Evolutionary conservation across 2,113 vertebrate genomes (phyloP).

Genomic region (Chelonoidis abingdonii): DNA sequence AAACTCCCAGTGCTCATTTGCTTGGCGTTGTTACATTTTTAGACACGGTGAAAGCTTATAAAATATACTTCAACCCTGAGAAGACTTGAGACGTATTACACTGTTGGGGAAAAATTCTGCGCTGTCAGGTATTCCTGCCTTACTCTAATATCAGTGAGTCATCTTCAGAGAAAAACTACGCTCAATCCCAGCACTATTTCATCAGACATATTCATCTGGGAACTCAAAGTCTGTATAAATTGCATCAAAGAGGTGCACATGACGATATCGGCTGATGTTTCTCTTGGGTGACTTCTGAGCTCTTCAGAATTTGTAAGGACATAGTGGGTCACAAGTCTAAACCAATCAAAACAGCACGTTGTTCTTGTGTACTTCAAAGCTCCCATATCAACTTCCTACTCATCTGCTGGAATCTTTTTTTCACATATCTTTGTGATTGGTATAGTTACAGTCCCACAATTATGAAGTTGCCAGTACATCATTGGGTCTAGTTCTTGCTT

Average conservation of each 20-base stretch:
- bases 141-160: slow-evolving; percentile 48
- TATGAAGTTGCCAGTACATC: background rate
- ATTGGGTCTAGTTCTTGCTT: background rate
- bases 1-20: background rate
- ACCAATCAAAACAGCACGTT: background rate
- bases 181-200: slow-evolving; percentile 52
- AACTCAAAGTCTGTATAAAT: slow-evolving; percentile 27
- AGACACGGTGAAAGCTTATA: background rate
- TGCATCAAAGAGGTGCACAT: slow-evolving; percentile 42
- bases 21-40: slow-evolving; percentile 21
- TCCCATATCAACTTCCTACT: background rate
- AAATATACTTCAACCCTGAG: slow-evolving; percentile 25
- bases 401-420: background rate
- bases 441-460: background rate
- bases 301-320: background rate
- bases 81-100: slow-evolving; percentile 27
- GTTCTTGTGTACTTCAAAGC: background rate
- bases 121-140: slow-evolving; percentile 36
- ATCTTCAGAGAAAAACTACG: slow-evolving; percentile 46
- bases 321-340: background rate
- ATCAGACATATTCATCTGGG: slow-evolving; percentile 11
- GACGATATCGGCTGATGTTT: slow-evolving; percentile 40
- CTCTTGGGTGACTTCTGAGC: slow-evolving; percentile 28
- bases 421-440: background rate
- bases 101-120: slow-evolving; percentile 24